Evolutionary conservation across 1,140 invertebrate genomes (phyloP), one percentile per base, ranked within the genome.

Genomic region (Rhopalosiphum padi): DNA sequence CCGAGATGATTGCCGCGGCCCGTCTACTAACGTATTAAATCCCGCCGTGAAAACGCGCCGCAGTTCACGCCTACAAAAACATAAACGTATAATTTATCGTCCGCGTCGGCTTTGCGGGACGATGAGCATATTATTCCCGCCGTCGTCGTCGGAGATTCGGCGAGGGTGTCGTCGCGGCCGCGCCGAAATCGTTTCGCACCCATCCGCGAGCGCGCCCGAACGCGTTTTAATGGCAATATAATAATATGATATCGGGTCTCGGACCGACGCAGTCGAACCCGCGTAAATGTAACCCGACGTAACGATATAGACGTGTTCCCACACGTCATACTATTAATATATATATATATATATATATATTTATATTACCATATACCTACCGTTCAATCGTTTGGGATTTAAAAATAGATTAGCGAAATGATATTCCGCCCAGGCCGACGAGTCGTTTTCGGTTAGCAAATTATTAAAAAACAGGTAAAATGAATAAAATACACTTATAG

Each of bases 31-130:
- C 43, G 43, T 91, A 91, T 91, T 91, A 91, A 68, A 60, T 68
- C 89, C 37, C 89, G 7, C 60, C 55, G 90, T 82, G 90, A 77
- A 77, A 91, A 77, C 90, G 68, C 55, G 48, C 37, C 3, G 68
- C 30, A 35, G 90, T 91, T 91, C 90, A 91, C 90, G 90, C 90
- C 90, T 83, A 91, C 90, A 91, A 91, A 91, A 91, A 91, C 90
- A 91, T 82, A 83, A 91, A 91, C 68, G 68, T 35, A 48, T 91
- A 91, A 91, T 91, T 91, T 91, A 91, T 91, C 68, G 68, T 48
- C 46, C n/a, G 46, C 46, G 23, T 30, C 41, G 85, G 85, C 85
- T n/a, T n/a, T 88, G 48, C 87, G 21, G 41, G 90, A 15, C 5
- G 86, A 87, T 41, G 82, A 85, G 83, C 37, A 25, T 43, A 25